Evolutionary conservation across 2,888 invertebrate species (phyloP).

Genomic region (Sepioteuthis lessoniana): DNA sequence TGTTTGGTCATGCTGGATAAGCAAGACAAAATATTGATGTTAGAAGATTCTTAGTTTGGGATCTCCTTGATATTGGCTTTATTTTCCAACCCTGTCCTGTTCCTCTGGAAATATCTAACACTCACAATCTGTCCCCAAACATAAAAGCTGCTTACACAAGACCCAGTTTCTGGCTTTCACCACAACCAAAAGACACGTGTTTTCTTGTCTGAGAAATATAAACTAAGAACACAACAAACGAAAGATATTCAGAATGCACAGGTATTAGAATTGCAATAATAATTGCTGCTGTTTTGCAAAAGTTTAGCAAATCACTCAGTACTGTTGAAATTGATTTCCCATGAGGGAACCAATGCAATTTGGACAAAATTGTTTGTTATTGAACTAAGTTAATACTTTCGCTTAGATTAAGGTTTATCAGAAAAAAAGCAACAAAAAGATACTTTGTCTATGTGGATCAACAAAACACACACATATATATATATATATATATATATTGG

Average conservation of each 20-base stretch:
- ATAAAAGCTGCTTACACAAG: neutral
- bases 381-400: neutral
- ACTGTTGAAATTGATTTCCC: neutral
- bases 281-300: neutral
- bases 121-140: neutral
- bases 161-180: neutral
- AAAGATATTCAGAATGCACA: neutral
- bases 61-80: no score
- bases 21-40: no score
- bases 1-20: no score
- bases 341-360: neutral
- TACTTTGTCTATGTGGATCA: neutral
- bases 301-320: neutral
- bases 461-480: no score
- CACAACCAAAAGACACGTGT: neutral
- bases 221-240: neutral
- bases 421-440: neutral
- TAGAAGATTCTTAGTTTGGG: no score
- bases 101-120: neutral
- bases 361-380: slow-evolving; percentile 33
- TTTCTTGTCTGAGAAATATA: neutral
- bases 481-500: no score
- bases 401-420: neutral
- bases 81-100: no score
- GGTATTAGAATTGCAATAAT: neutral